Base-by-base conservation (phyloP, 2,888 invertebrate species). In the Piscicola geometra region DNA sequence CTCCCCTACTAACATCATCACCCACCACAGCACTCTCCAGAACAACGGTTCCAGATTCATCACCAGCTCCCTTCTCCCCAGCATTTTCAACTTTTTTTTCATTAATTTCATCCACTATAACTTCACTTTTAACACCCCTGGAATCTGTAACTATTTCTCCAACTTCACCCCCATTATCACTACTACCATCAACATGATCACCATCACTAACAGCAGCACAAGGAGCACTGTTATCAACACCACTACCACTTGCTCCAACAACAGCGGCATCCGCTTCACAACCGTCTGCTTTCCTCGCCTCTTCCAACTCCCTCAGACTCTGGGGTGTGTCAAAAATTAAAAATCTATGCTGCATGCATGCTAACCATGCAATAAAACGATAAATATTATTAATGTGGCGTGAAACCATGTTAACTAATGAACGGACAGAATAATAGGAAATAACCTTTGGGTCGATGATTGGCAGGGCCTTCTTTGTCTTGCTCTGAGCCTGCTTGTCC, bases 371-470 rank as follows among this genome's bases (percentile, higher is more conserved):
- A 41, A 70, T 36, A 9, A 0, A 41, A 36, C 47, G 30, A 41
- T 70, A n/a, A n/a, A n/a, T n/a, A n/a, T n/a, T n/a, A n/a, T n/a
- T n/a, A n/a, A n/a, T n/a, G n/a, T n/a, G n/a, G n/a, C n/a, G 30
- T n/a, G n/a, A n/a, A n/a, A n/a, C n/a, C n/a, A n/a, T n/a, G n/a
- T n/a, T n/a, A n/a, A n/a, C n/a, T n/a, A n/a, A n/a, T n/a, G n/a
- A n/a, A n/a, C n/a, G n/a, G n/a, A n/a, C n/a, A n/a, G 25, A 69
- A 35, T n/a, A 1, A 3, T 25, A 69, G 18, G 1, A 5, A 41
- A 30, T 5, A 73, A 60, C 64, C 64, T 64, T 73, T 0, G 73
- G 73, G 52, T 73, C 73, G 21, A 73, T 52, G 35, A 73, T 73
- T n/a, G 60, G 32, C 25, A 73, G 25, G 33, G 56, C 25, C 36